Percentiles rank a stretch among this genome's conserved stretches.
These are phyloP conservation scores for Pteronura brasiliensis DNA, from an alignment of 2,113 vertebrate species.

Conservation along the genomic window DNA sequence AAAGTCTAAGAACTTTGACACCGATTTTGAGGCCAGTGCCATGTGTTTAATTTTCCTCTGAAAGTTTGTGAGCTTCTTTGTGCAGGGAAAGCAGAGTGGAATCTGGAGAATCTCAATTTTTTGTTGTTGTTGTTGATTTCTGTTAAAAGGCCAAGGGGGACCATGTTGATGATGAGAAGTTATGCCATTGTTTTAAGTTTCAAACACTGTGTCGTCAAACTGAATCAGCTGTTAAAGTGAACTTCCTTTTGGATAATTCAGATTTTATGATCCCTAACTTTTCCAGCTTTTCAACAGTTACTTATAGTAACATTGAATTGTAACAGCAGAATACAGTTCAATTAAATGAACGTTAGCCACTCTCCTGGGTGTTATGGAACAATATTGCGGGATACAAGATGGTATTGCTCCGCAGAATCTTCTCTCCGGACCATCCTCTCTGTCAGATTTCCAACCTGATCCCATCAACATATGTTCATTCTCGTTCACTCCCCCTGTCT, in stretches of 20 bases:
- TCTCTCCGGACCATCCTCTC: not conserved
- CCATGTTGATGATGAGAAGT: not conserved
- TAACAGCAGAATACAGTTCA: not conserved
- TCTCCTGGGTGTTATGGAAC: not conserved
- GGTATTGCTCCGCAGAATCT: not conserved
- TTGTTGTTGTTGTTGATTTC: constrained; percentile 35
- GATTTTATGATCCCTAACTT: not conserved
- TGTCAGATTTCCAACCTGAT: constrained; percentile 30
- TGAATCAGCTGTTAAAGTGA: not conserved
- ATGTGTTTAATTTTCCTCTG: not conserved
- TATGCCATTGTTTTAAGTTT: constrained; percentile 14
- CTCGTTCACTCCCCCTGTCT: not conserved
- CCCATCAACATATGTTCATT: not conserved
- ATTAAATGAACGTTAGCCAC: constrained; percentile 10
- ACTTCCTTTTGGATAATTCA: constrained; percentile 1
- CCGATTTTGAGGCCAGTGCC: not conserved
- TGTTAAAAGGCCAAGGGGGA: not conserved
- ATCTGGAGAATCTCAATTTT: not conserved
- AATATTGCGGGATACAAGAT: not conserved
- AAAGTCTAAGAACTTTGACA: not conserved
- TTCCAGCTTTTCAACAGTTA: constrained; percentile 30
- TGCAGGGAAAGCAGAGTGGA: not conserved
- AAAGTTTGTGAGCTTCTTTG: not conserved
- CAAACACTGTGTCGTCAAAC: not conserved
- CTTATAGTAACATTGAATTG: constrained; percentile 31